phyloP scores from a whole-genome alignment of 2,797 vertebrate species.

The Siniperca obscura region DNA sequence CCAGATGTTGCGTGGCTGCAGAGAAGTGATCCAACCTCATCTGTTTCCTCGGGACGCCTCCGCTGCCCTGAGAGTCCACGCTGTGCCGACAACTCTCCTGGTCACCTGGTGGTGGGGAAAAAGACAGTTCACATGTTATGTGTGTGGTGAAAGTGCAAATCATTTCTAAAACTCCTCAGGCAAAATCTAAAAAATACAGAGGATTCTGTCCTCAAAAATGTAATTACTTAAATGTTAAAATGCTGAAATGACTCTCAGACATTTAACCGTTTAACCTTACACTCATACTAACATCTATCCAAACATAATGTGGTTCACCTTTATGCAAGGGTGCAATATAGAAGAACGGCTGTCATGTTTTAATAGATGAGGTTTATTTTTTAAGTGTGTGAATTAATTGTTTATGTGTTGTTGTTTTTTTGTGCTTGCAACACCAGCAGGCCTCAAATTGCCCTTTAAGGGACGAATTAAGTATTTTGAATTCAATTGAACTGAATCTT shows the following conservation, averaged over 20 bases:
- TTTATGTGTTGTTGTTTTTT: background rate
- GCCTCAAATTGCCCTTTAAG: conserved; percentile 15
- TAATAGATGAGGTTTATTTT: background rate
- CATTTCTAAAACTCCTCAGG: background rate
- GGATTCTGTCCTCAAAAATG: background rate
- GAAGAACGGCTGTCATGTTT: background rate
- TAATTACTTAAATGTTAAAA: background rate
- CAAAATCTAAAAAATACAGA: background rate
- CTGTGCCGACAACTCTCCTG: conserved; percentile 93
- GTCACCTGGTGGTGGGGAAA: conserved; percentile 82
- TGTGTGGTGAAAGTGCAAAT: background rate
- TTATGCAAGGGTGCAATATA: background rate
- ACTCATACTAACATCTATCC: background rate
- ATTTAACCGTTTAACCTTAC: background rate
- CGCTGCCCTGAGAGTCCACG: conserved; percentile 90
- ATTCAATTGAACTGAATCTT: background rate
- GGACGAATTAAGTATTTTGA: background rate
- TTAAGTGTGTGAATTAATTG: background rate
- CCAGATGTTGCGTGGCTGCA: conserved; percentile 85
- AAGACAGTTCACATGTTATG: background rate
- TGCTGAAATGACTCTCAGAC: background rate
- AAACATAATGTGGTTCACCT: background rate
- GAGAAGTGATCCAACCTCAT: conserved; percentile 89
- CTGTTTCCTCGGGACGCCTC: conserved; percentile 87
- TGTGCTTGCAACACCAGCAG: background rate